Conservation (phyloP, 2,888 invertebrate genomes). For the Seladonia tumulorum region DNA sequence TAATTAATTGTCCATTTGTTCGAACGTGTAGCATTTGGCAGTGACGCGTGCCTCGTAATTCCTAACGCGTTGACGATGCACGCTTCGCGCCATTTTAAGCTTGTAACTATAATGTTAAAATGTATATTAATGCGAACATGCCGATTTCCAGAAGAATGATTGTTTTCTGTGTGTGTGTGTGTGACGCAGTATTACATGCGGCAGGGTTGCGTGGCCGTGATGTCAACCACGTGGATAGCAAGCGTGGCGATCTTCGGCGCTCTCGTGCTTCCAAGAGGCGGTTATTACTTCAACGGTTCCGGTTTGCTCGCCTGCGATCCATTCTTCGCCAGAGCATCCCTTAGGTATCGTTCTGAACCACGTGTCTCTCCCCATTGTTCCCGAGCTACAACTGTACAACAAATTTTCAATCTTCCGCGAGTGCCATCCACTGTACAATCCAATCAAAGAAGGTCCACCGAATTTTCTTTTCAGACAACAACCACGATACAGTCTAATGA, state of each 20-base stretch:
- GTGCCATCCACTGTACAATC: too few species aligned
- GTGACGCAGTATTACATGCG: slow-evolving; percentile 84
- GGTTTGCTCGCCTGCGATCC: slow-evolving; percentile 95
- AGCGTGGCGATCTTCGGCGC: slow-evolving; percentile 93
- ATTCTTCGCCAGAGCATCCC: slow-evolving; percentile 91
- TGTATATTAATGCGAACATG: not conserved
- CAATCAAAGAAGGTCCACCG: too few species aligned
- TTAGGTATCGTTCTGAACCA: slow-evolving; percentile 83
- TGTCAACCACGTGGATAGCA: slow-evolving; percentile 94
- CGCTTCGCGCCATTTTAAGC: not conserved
- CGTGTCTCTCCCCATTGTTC: not conserved
- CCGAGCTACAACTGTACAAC: not conserved
- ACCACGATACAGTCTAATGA: too few species aligned
- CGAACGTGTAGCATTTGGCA: not conserved
- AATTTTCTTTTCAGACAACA: too few species aligned
- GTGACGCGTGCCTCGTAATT: not conserved
- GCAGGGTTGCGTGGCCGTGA: slow-evolving; percentile 93
- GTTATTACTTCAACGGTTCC: slow-evolving; percentile 94
- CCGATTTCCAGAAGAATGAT: slow-evolving; percentile 45
- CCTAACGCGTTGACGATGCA: not conserved
- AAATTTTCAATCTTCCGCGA: not conserved
- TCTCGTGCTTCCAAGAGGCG: slow-evolving; percentile 93
- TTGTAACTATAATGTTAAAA: not conserved
- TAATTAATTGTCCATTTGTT: slow-evolving; percentile 1
- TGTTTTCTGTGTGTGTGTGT: slow-evolving; percentile 71